Evolutionary conservation across 2,113 vertebrate genomes (phyloP).

Genomic region (Pleuronectes platessa): DNA sequence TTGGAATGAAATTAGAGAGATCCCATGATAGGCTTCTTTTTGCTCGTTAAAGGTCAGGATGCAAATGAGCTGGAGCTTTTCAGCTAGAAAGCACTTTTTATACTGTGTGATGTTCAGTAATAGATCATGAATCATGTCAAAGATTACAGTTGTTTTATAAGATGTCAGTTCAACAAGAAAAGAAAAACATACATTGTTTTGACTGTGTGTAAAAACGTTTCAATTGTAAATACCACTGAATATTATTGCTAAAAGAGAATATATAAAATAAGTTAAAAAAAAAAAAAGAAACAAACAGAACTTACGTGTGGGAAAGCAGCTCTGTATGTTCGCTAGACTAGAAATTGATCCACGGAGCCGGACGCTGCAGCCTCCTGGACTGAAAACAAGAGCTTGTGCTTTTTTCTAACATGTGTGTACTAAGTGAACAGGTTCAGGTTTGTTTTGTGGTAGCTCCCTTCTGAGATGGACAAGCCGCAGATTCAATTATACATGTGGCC

Average conservation of each 20-base stretch:
- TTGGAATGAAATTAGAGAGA: conserved; percentile 21
- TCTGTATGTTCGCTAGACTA: conserved; percentile 71
- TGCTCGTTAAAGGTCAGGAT: conserved; percentile 62
- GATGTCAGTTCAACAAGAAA: conserved; percentile 67
- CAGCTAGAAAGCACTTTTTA: conserved; percentile 80
- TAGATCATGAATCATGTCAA: conserved; percentile 69
- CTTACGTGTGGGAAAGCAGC: conserved; percentile 59
- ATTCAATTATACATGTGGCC: conserved; percentile 64
- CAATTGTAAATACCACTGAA: conserved; percentile 82
- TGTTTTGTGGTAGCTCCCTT: conserved; percentile 45
- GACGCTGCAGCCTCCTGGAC: conserved; percentile 44
- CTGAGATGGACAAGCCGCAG: conserved; percentile 55
- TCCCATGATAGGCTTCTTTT: conserved; percentile 28
- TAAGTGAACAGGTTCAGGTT: conserved; percentile 38
- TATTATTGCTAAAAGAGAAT: conserved; percentile 78
- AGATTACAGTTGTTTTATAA: conserved; percentile 76
- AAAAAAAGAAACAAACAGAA: conserved; percentile 31
- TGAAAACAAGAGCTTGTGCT: conserved; percentile 48
- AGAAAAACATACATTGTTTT: conserved; percentile 65
- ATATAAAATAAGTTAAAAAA: conserved; percentile 58
- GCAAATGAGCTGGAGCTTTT: conserved; percentile 66
- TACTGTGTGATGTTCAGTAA: conserved; percentile 78
- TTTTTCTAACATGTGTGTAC: conserved; percentile 45
- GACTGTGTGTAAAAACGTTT: conserved; percentile 77
- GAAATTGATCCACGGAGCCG: conserved; percentile 57